Base-by-base conservation (phyloP, 2,113 vertebrate genomes). In the Corythoichthys intestinalis region DNA sequence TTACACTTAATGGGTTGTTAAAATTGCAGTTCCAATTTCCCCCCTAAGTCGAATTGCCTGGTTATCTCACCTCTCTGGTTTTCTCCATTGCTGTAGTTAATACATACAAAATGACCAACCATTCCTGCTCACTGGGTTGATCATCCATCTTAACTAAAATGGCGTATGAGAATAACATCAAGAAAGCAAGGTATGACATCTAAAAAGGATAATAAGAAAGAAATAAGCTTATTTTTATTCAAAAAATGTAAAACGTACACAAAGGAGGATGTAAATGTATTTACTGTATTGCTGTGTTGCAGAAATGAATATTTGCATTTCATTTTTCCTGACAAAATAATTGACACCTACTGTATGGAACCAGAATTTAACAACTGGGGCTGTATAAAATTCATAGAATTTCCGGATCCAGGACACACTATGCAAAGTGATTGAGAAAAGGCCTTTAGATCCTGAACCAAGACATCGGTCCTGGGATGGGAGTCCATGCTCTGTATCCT, bases 361-460 rank as follows among this genome's bases (percentile, higher is more conserved):
- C 94, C 96, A 99, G 88, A 99, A 99, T 85, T 99, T 99, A 86
- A 99, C 97, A 76, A 99, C 96, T 4, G 97, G 97, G 59, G 97
- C 94, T 0, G 86, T 94, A 93, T 99, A 99, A 91, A 98, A 98
- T 70, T 97, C 96, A 73, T 94, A 96, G 65, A 97, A 69, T 86
- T 91, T 94, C 64, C 90, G 93, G 62, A 92, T 92, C 81, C 90
- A 88, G 6, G 91, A 88, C 20, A 95, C 84, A 84, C 83, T 91
- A 63, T 84, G 90, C 38, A 66, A 73, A 14, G 57, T 75, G 0
- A 86, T 0, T 35, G 68, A 67, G 67, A 80, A 80, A 9, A 85
- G 6, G 0, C 67, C 64, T 56, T 77, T 67, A 56, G 78, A 85
- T 52, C 76, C 38, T 17, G 72, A 60, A 65, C 58, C 71, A 3